Base-by-base conservation (phyloP, 2,113 vertebrate species). In the Notothenia coriiceps region DNA sequence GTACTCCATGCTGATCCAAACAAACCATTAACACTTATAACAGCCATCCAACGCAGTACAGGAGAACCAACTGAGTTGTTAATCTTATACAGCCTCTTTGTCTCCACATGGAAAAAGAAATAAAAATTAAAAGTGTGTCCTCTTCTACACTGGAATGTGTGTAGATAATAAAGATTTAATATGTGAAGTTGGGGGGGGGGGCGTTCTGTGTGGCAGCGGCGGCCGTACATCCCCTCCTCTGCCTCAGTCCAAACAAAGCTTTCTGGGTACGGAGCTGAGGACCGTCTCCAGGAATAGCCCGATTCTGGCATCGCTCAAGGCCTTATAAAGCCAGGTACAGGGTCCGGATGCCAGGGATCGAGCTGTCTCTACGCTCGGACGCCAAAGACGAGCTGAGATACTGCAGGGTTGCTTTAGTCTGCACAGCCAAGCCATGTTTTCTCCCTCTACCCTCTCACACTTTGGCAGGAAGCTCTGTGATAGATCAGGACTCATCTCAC, bases 301-400 rank as follows among this genome's bases (percentile, higher is more conserved):
- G 0, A 60, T 82, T 78, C 86, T 86, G 80, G 79, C 73, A 64
- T 66, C 14, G 74, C 84, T 87, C 61, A 84, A 47, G 57, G 73
- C 92, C 92, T 91, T 93, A 92, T 92, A 93, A 93, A 93, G 92
- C 77, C 90, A 84, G 89, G 81, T 91, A 82, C 82, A 10, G 85
- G 43, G 83, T 51, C 77, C 59, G 79, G 85, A 88, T 90, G 89
- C 86, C 90, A 89, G 86, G 65, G 77, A 77, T 14, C 1, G 77
- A 82, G 70, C 85, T 75, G 83, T 84, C 76, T 77, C 1, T 46
- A 77, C 22, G 68, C 68, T 51, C 18, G 0, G 64, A 69, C 9
- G 62, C 60, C 74, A 66, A 51, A 65, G 68, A 47, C n/a, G 50
- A 63, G 81, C 51, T 82, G 88, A 89, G 73, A 88, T 40, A 82